Evolutionary conservation across 2,113 vertebrate species (phyloP).

Genomic region (Mormyrus iriodes): DNA sequence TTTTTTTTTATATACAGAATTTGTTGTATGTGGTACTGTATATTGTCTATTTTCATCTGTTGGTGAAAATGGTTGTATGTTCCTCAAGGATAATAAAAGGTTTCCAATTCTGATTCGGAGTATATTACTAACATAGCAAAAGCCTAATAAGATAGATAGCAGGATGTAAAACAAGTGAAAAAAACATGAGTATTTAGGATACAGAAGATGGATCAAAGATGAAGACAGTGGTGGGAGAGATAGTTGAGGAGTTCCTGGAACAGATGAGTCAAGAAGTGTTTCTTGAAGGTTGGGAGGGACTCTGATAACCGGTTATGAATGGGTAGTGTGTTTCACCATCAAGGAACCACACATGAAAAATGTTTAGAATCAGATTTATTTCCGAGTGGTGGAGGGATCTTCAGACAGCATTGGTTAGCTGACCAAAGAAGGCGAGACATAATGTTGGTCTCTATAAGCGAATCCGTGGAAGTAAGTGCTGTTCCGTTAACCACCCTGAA

Average conservation of each 20-base stretch:
- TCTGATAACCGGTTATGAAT: neutral
- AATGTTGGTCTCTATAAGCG: neutral
- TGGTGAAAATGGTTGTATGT: neutral
- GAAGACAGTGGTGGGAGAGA: neutral
- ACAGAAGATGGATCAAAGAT: neutral
- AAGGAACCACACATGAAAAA: neutral
- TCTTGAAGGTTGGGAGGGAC: neutral
- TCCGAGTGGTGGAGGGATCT: neutral
- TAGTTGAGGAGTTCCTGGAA: neutral
- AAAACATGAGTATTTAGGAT: neutral
- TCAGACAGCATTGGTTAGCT: neutral
- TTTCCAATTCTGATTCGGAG: neutral
- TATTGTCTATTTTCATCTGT: neutral
- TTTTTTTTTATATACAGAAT: neutral
- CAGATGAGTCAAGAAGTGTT: neutral
- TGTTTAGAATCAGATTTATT: neutral
- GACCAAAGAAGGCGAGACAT: neutral
- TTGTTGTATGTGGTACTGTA: neutral
- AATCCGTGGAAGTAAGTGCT: neutral
- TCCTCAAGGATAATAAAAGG: neutral
- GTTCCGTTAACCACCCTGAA: neutral
- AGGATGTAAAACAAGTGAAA: neutral
- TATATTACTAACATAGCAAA: neutral
- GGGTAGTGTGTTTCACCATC: neutral
- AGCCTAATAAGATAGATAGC: neutral